Evolutionary conservation across 2,113 vertebrate species (phyloP).

Genomic region (Hyperopisus bebe): DNA sequence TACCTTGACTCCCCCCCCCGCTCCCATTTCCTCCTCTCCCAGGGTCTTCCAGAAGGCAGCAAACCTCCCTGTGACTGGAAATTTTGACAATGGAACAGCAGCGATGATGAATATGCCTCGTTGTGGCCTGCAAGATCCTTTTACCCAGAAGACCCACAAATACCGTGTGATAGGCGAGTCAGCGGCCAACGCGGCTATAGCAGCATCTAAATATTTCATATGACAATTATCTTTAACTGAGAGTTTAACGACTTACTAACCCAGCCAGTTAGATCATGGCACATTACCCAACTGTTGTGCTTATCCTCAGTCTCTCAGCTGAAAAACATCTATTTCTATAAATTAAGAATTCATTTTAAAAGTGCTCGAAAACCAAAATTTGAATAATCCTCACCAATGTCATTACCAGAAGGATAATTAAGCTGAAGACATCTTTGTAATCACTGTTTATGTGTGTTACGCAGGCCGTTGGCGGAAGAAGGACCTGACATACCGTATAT

Average conservation of each 20-base stretch:
- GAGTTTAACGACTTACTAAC: not conserved
- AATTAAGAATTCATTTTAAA: not conserved
- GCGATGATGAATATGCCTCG: constrained; percentile 71
- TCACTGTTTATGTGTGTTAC: not conserved
- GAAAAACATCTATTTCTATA: not conserved
- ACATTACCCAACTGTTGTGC: not conserved
- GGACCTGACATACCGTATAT: constrained; percentile 71
- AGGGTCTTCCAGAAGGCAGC: constrained; percentile 66
- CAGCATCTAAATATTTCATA: not conserved
- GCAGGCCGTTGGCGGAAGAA: constrained; percentile 75
- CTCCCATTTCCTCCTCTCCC: not conserved
- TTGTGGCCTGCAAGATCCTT: constrained; percentile 77
- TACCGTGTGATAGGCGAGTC: constrained; percentile 68
- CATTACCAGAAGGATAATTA: not conserved
- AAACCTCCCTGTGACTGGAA: constrained; percentile 64
- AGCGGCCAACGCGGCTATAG: not conserved
- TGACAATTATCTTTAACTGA: not conserved
- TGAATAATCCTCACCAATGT: not conserved
- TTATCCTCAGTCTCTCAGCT: not conserved
- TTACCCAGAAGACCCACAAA: constrained; percentile 70
- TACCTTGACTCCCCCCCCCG: not conserved
- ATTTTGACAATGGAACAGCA: constrained; percentile 61
- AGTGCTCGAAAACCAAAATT: not conserved
- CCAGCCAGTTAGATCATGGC: not conserved
- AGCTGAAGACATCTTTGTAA: not conserved